Evolutionary conservation across 2,797 vertebrate species (phyloP).

Genomic region (Macroramphosus scolopax): DNA sequence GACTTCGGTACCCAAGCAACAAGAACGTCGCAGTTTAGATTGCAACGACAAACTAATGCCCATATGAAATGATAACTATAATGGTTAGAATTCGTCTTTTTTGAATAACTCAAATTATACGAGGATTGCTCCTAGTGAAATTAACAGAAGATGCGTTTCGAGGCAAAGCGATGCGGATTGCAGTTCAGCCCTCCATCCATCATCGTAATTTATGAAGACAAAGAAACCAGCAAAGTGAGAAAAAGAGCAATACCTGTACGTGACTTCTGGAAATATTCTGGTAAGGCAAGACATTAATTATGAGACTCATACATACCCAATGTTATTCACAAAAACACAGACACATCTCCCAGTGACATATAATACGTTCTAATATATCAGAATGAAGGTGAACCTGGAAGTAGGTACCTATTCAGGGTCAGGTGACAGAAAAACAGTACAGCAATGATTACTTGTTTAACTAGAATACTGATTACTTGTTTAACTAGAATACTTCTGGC

Average conservation of each 20-base stretch:
- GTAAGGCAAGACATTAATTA: constrained; percentile 55
- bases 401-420: no score
- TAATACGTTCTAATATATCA: no score
- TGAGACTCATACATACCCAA: not conserved
- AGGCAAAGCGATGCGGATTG: constrained; percentile 87
- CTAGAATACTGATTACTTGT: no score
- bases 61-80: fast-evolving
- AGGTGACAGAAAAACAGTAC: no score
- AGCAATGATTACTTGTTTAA: no score
- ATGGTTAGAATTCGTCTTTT: no score
- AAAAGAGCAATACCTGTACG: constrained; percentile 89
- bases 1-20: not conserved
- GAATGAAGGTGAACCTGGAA: no score
- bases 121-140: not conserved
- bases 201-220: constrained; percentile 84
- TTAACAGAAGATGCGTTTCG: constrained; percentile 70
- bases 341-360: not conserved
- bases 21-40: no score
- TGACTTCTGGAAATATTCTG: constrained; percentile 86
- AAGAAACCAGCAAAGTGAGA: constrained; percentile 69
- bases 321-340: not conserved
- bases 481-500: no score
- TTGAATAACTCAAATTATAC: no score
- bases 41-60: not conserved
- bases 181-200: constrained; percentile 87